Evolutionary conservation across 1,140 invertebrate genomes (phyloP), one percentile per base, ranked within the genome.

Genomic region (Drosophila willistoni): DNA sequence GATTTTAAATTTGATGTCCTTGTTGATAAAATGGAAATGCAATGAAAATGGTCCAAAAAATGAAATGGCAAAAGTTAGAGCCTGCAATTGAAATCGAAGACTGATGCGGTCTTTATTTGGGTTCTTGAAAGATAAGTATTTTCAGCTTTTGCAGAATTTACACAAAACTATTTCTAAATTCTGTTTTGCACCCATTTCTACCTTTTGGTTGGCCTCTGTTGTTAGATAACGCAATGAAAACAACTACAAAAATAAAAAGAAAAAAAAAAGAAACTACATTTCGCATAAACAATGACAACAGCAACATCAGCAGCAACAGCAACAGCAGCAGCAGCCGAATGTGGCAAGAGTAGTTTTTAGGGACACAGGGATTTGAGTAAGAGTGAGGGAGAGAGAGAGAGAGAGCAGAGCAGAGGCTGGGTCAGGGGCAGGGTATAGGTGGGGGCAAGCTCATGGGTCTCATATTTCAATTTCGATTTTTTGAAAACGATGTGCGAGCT

Each of bases 401-500:
- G 22, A 25, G 22, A 25, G 33, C 1, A 22, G 19, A 22, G 34
- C 7, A 10, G 44, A 1, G 14, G 14, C 1, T 14, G 14, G 17
- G 44, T 1, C 7, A 47, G 17, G 17, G 14, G 42, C 2, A 0
- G n/a, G 7, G 42, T 2, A 14, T 22, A 29, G 64, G 29, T 47
- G 55, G 47, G 25, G 7, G 19, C 56, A 61, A 13, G 13, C 68
- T 54, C 74, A 55, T 54, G 77, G 73, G 73, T 68, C 79, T 87
- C 83, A 89, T 87, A 87, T 87, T 87, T 87, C 83, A 87, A 89
- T 87, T 87, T 87, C 80, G 84, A 87, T 87, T 87, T 89, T 59
- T 87, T 89, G 64, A 83, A 87, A 89, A 87, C 77, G 84, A 84
- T 89, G 84, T 81, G 80, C 77, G 60, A 80, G 70, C 71, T 77